Evolutionary conservation across 2,113 vertebrate genomes (phyloP).

Genomic region (Arenaria interpres): DNA sequence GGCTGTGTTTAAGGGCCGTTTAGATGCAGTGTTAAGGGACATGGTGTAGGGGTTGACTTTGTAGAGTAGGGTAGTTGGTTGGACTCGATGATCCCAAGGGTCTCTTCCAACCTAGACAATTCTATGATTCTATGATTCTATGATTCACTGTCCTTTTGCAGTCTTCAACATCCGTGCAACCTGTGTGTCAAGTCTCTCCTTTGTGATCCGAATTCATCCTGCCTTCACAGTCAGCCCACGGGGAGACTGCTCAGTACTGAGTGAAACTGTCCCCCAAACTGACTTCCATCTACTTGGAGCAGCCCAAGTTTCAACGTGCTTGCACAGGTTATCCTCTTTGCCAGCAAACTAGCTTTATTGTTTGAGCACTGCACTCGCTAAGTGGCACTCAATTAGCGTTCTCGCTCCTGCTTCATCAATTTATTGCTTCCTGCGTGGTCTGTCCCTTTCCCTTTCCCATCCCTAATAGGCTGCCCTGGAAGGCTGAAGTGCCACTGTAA

Average conservation of each 20-base stretch:
- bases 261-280: background rate
- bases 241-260: background rate
- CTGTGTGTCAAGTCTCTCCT: background rate
- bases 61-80: no score
- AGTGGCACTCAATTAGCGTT: background rate
- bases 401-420: background rate
- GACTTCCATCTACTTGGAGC: background rate
- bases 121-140: no score
- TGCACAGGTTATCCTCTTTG: background rate
- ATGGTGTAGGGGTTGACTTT: no score
- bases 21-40: no score
- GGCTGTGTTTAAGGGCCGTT: no score
- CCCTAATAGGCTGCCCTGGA: no score
- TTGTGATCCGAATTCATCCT: background rate
- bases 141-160: background rate
- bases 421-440: background rate
- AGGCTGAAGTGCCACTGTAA: background rate
- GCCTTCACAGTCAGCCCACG: background rate
- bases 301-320: background rate
- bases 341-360: background rate
- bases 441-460: background rate
- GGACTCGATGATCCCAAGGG: no score
- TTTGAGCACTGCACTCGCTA: fast-evolving
- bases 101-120: no score
- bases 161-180: background rate